phyloP scores from a whole-genome alignment of 2,797 vertebrate genomes.

The Anguilla marmorata region DNA sequence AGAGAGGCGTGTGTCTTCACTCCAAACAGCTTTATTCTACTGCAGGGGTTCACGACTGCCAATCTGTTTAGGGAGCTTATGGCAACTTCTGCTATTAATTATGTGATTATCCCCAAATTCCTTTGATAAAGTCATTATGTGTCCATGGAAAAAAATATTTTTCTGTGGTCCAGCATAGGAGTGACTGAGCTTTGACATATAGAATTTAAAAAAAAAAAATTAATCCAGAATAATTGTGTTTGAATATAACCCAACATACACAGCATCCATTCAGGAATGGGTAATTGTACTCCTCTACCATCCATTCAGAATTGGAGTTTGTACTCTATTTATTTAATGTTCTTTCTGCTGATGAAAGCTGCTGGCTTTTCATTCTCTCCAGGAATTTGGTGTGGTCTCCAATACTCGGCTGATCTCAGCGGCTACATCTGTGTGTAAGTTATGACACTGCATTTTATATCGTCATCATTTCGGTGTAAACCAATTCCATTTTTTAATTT shows the following conservation, averaged over 20 bases:
- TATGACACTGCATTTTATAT: constrained; percentile 8
- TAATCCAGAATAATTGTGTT: not conserved
- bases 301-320: no score
- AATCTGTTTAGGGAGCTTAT: not conserved
- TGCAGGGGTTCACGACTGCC: not conserved
- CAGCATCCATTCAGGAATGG: no score
- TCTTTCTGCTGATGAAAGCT: not conserved
- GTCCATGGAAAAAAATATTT: not conserved
- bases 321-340: not conserved
- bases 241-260: not conserved
- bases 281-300: no score
- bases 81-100: not conserved
- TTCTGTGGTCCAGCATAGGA: not conserved
- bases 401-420: constrained; percentile 97
- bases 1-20: constrained; percentile 36
- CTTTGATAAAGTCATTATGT: not conserved
- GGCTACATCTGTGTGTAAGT: constrained; percentile 99
- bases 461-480: not conserved
- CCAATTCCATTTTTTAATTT: not conserved
- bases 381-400: constrained; percentile 99
- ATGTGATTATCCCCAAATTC: not conserved
- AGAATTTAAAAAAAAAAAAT: not conserved
- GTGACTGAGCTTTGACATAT: not conserved
- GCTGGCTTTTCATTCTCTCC: constrained; percentile 35
- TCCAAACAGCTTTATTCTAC: not conserved